These are phyloP conservation scores for Hydrozoanthus tunicans DNA, from an alignment of 64 coral and sea anemone genomes.

Conservation along the genomic window DNA sequence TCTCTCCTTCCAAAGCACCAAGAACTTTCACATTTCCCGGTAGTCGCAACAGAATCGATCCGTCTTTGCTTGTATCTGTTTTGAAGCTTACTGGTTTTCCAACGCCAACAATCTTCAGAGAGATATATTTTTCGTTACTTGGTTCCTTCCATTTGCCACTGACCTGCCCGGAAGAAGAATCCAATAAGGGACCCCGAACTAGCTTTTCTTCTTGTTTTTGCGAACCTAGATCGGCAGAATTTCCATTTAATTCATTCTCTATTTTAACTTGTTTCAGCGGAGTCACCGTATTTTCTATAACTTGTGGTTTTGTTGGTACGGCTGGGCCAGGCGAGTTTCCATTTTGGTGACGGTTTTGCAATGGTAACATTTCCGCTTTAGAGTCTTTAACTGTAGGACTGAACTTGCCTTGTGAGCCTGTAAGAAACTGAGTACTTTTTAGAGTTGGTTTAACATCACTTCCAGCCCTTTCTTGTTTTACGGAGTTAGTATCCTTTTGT, in stretches of 20 bases:
- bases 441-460: not conserved
- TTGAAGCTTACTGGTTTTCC: slow-evolving; percentile 90
- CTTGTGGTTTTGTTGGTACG: not conserved
- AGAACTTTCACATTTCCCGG: slow-evolving; percentile 55
- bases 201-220: not conserved
- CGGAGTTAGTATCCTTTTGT: not conserved
- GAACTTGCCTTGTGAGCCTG: not conserved
- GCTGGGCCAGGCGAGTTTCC: not conserved
- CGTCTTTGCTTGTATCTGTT: slow-evolving; percentile 81
- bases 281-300: not conserved
- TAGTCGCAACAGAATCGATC: slow-evolving; percentile 76
- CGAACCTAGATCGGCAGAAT: not conserved
- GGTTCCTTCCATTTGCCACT: not conserved
- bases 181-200: not conserved
- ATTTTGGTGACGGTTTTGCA: not conserved
- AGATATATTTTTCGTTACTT: slow-evolving; percentile 52
- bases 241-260: slow-evolving; percentile 20
- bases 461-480: not conserved
- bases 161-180: not conserved
- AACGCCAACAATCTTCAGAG: slow-evolving; percentile 71
- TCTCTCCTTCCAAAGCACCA: not conserved
- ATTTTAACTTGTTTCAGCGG: slow-evolving; percentile 43
- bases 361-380: not conserved
- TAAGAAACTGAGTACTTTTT: not conserved
- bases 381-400: not conserved